Evolutionary conservation across 2,113 vertebrate genomes (phyloP).

Genomic region (Hippocampus abdominalis): DNA sequence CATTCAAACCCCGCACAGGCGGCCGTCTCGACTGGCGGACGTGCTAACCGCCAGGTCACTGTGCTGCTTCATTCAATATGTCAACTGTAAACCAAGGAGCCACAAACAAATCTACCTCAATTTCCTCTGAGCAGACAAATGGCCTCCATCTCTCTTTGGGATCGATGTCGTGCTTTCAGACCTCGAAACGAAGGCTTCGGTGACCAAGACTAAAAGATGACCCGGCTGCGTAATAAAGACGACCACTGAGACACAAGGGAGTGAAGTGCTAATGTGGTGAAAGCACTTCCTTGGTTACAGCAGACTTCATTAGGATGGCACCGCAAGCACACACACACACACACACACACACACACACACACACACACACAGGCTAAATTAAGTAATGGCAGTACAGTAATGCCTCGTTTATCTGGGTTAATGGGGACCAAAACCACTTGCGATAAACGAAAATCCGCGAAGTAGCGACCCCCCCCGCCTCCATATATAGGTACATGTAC

Average conservation of each 20-base stretch:
- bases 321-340: constrained; percentile 13
- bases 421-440: too few species aligned
- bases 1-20: background rate
- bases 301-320: constrained; percentile 17
- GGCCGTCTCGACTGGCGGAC: background rate
- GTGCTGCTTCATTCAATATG: background rate
- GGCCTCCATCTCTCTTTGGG: constrained; percentile 26
- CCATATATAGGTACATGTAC: too few species aligned
- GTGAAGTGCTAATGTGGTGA: constrained; percentile 47
- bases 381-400: background rate
- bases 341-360: constrained; percentile 1
- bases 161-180: constrained; percentile 64
- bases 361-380: constrained; percentile 5
- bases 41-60: background rate
- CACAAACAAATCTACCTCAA: constrained; percentile 33
- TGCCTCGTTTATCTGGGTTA: too few species aligned
- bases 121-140: constrained; percentile 20
- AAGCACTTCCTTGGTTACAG: constrained; percentile 50
- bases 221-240: constrained; percentile 56
- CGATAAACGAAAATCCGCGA: too few species aligned
- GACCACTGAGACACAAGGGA: constrained; percentile 50
- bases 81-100: constrained; percentile 45
- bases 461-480: too few species aligned
- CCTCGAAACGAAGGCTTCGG: constrained; percentile 54
- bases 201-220: constrained; percentile 45